A percentile compares a stretch with the other conserved stretches of the same genome.
These are phyloP conservation scores for Platycheirus rosarum DNA, from an alignment of 2,888 invertebrate genomes.

Conservation along the genomic window DNA sequence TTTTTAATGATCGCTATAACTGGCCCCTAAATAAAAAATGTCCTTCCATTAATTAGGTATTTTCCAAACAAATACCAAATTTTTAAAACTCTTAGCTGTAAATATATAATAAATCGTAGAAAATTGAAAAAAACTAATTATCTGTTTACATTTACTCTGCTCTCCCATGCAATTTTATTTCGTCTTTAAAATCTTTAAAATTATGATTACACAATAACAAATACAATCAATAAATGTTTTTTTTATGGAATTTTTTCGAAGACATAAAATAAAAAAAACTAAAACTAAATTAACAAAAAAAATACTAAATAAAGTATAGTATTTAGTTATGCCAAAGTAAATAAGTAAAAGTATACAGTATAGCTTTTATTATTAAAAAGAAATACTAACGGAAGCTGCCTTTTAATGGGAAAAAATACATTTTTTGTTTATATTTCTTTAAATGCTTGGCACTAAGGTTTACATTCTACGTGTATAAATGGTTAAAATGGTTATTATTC, in stretches of 20 bases:
- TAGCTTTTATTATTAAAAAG: background rate
- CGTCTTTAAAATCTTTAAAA: slow-evolving; percentile 48
- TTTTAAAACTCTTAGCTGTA: no score
- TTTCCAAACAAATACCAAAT: no score
- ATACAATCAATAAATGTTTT: slow-evolving; percentile 41
- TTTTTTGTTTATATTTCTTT: background rate
- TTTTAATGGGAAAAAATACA: slow-evolving; percentile 3
- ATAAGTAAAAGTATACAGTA: background rate
- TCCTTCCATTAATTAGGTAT: no score
- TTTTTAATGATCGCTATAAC: no score
- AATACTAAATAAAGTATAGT: slow-evolving; percentile 4
- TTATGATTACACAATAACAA: slow-evolving; percentile 54
- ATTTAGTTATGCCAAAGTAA: slow-evolving; percentile 6
- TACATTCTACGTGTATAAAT: slow-evolving; percentile 36
- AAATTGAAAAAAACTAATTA: background rate
- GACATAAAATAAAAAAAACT: slow-evolving; percentile 20
- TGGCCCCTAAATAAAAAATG: no score
- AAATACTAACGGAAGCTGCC: slow-evolving; percentile 10
- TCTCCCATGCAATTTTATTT: slow-evolving; percentile 51
- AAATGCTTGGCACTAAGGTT: slow-evolving; percentile 75
- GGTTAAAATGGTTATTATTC: slow-evolving; percentile 37
- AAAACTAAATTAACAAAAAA: slow-evolving; percentile 40
- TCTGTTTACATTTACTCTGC: slow-evolving; percentile 28
- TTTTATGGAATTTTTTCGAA: slow-evolving; percentile 22
- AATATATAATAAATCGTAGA: no score